phyloP scores from a whole-genome alignment of 2,888 invertebrate genomes.

The Eueremaeus valkanovi region DNA sequence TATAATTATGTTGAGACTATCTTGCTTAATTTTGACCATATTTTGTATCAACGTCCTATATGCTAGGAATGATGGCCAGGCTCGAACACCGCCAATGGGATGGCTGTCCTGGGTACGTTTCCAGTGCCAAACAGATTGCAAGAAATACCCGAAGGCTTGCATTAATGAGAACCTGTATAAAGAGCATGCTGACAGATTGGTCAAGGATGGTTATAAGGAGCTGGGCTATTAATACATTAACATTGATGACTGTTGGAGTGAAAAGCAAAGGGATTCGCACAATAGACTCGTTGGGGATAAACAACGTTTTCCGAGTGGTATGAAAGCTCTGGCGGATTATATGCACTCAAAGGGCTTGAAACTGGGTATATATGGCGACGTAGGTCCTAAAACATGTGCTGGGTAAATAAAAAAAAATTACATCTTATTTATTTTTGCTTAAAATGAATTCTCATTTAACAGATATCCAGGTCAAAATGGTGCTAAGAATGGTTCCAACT shows the following conservation, averaged over 20 bases:
- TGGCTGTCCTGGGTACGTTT: conserved; percentile 84
- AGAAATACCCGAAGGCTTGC: conserved; percentile 81
- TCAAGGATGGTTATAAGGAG: conserved; percentile 52
- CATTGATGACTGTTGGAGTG: conserved; percentile 55
- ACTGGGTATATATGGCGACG: conserved; percentile 97
- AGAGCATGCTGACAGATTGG: conserved; percentile 53
- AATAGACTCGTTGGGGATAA: conserved; percentile 49
- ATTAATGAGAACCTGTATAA: conserved; percentile 64
- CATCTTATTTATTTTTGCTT: too few relatives aligned
- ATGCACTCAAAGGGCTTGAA: conserved; percentile 88
- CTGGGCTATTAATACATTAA: conserved; percentile 55
- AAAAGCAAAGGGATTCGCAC: conserved; percentile 49
- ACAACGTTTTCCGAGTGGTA: conserved; percentile 55
- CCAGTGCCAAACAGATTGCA: conserved; percentile 79
- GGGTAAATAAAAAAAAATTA: too few relatives aligned
- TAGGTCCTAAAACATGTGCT: conserved; percentile 93
- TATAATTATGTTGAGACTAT: too few relatives aligned
- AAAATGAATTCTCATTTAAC: too few relatives aligned
- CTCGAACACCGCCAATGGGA: conserved; percentile 78
- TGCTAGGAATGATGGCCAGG: conserved; percentile 69
- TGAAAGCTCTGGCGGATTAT: conserved; percentile 54
- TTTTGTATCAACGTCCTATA: too few relatives aligned
- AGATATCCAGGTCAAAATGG: conserved; percentile 75
- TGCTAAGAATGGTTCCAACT: neutral
- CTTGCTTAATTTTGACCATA: too few relatives aligned